These are phyloP conservation scores for Eptatretus atami DNA, from an alignment of 2,797 vertebrate genomes.

Conservation along the genomic window DNA sequence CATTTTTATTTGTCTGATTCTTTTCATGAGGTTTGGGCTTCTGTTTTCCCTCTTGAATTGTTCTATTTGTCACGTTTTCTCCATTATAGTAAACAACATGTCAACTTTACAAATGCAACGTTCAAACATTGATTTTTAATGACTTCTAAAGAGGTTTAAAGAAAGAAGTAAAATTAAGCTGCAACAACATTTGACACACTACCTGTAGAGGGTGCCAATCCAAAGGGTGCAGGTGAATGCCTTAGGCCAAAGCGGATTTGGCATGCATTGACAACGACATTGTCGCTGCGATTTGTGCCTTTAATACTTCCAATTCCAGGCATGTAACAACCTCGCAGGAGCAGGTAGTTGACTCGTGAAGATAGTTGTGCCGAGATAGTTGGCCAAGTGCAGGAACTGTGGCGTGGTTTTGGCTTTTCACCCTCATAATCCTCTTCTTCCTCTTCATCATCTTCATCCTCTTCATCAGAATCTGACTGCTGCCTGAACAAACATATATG, in stretches of 20 bases:
- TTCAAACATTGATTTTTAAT: too few relatives aligned
- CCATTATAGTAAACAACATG: too few relatives aligned
- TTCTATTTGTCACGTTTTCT: too few relatives aligned
- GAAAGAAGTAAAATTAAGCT: too few relatives aligned
- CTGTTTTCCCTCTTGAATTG: too few relatives aligned
- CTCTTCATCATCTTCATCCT: conserved; percentile 24
- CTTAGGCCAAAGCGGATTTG: conserved; percentile 31
- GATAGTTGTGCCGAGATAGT: conserved; percentile 49
- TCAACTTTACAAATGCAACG: too few relatives aligned
- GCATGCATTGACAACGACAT: conserved; percentile 64
- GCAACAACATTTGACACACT: too few relatives aligned
- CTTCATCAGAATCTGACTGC: conserved; percentile 28
- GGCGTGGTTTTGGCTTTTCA: conserved; percentile 10
- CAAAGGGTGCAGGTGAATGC: conserved; percentile 13
- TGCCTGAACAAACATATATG: conserved; percentile 15
- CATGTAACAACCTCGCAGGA: conserved; percentile 48
- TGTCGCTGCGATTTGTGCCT: conserved; percentile 44
- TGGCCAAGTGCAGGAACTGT: conserved; percentile 14
- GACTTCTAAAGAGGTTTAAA: too few relatives aligned
- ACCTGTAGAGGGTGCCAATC: conserved; percentile 13
- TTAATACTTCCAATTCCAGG: conserved; percentile 37
- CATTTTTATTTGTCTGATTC: too few relatives aligned
- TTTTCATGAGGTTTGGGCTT: too few relatives aligned
- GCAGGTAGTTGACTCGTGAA: conserved; percentile 72
- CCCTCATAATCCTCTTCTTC: conserved; percentile 27